Percentiles rank a stretch among this genome's conserved stretches.
Evolutionary conservation across 2,888 invertebrate species (phyloP).

Genomic region (Oligia strigilis): DNA sequence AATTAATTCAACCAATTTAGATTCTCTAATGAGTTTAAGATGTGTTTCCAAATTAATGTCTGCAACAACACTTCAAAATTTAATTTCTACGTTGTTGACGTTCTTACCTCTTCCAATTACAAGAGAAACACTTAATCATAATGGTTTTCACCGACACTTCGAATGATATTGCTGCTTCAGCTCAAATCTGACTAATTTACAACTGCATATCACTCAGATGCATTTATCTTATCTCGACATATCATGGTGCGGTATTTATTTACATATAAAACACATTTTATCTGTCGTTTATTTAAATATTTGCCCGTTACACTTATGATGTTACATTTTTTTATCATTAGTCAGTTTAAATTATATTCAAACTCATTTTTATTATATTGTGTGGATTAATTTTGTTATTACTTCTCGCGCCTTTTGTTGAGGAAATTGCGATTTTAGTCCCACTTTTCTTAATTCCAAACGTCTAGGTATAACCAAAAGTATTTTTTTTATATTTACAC

Average conservation of each 20-base stretch:
- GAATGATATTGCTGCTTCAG: slow-evolving; percentile 18
- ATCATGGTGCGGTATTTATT: slow-evolving; percentile 69
- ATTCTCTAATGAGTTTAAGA: slow-evolving; percentile 22
- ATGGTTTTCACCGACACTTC: slow-evolving; percentile 24
- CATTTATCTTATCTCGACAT: slow-evolving; percentile 71
- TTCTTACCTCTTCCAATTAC: slow-evolving; percentile 9
- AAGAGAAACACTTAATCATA: slow-evolving; percentile 12
- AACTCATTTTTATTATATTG: neutral
- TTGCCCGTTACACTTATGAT: slow-evolving; percentile 66
- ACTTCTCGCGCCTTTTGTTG: neutral
- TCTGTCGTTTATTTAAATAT: slow-evolving; percentile 67
- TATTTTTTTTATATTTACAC: neutral
- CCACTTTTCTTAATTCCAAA: neutral
- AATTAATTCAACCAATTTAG: slow-evolving; percentile 4
- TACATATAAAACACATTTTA: slow-evolving; percentile 66
- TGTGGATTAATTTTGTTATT: slow-evolving; percentile 1
- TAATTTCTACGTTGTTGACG: neutral
- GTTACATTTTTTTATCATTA: slow-evolving; percentile 55
- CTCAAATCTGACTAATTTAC: slow-evolving; percentile 63
- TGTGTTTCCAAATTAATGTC: neutral
- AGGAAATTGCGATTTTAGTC: neutral
- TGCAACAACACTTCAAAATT: neutral
- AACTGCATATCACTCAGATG: slow-evolving; percentile 64
- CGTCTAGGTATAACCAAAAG: neutral
- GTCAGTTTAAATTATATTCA: slow-evolving; percentile 27